Conservation (phyloP, 2,888 invertebrate species). For the Dorcus hopei region DNA sequence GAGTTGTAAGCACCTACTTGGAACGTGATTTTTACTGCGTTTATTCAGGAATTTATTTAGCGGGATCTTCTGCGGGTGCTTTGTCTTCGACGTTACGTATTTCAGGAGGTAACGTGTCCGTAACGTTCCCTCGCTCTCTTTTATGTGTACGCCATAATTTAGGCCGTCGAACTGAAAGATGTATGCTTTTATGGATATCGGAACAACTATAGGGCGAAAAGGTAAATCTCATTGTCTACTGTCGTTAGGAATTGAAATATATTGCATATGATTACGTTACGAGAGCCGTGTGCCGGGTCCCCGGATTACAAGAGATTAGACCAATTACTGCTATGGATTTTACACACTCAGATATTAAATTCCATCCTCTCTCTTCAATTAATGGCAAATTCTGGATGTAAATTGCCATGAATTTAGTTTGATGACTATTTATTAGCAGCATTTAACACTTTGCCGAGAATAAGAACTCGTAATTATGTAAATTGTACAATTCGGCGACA, state of each 20-base stretch:
- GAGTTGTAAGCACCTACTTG: too few species aligned
- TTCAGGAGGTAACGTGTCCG: too few species aligned
- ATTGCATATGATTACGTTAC: slow-evolving; percentile 30
- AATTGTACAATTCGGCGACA: too few species aligned
- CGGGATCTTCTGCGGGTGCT: too few species aligned
- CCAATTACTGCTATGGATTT: slow-evolving; percentile 33
- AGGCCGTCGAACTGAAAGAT: neutral
- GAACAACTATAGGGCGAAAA: neutral
- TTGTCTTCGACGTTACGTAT: too few species aligned
- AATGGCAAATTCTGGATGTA: slow-evolving; percentile 14
- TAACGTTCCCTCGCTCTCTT: too few species aligned
- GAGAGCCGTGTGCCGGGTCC: slow-evolving; percentile 18
- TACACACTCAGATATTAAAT: slow-evolving; percentile 26
- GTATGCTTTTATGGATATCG: neutral
- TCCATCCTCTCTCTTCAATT: slow-evolving; percentile 18
- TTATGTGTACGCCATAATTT: neutral
- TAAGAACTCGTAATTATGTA: too few species aligned
- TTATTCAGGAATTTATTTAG: too few species aligned
- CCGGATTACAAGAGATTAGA: slow-evolving; percentile 32
- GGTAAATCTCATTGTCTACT: slow-evolving; percentile 9
- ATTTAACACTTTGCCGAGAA: too few species aligned
- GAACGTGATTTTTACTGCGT: too few species aligned
- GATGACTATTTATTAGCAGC: neutral
- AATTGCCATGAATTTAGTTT: neutral
- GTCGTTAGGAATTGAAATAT: slow-evolving; percentile 28